These are phyloP conservation scores for Chrysotoxum bicinctum DNA, from an alignment of 2,888 invertebrate genomes.

Conservation along the genomic window DNA sequence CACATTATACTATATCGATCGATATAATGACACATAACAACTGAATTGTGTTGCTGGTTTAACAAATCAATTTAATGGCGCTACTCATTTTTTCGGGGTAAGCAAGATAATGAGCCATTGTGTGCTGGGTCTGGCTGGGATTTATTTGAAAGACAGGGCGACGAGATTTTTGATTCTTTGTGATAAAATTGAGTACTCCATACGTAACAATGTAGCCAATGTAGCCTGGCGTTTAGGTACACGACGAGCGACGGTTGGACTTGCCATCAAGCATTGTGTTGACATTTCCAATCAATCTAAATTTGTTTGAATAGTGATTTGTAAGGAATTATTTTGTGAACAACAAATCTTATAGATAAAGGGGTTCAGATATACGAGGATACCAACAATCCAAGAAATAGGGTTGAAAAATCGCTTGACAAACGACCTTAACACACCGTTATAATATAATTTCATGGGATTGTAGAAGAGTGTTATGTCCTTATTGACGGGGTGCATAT, in stretches of 20 bases:
- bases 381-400: not conserved
- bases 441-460: not conserved
- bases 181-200: slow-evolving; percentile 1
- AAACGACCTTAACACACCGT: not conserved
- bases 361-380: not conserved
- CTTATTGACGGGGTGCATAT: slow-evolving; percentile 7
- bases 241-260: not conserved
- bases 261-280: slow-evolving; percentile 39
- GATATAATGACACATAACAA: slow-evolving; percentile 58
- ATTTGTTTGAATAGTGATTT: slow-evolving; percentile 69
- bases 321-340: slow-evolving; percentile 48
- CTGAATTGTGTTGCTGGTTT: slow-evolving; percentile 44
- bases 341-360: slow-evolving; percentile 20
- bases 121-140: not conserved
- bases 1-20: slow-evolving; percentile 34
- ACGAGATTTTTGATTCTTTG: slow-evolving; percentile 39
- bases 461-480: not conserved
- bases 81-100: slow-evolving; percentile 37
- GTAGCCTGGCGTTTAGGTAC: slow-evolving; percentile 33
- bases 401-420: slow-evolving; percentile 12
- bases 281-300: slow-evolving; percentile 66
- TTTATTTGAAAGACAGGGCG: slow-evolving; percentile 37
- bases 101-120: slow-evolving; percentile 60
- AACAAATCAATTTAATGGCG: slow-evolving; percentile 72
- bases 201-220: not conserved